phyloP scores from a whole-genome alignment of 2,113 vertebrate genomes.

The Sterrhoptilus dennistouni region DNA sequence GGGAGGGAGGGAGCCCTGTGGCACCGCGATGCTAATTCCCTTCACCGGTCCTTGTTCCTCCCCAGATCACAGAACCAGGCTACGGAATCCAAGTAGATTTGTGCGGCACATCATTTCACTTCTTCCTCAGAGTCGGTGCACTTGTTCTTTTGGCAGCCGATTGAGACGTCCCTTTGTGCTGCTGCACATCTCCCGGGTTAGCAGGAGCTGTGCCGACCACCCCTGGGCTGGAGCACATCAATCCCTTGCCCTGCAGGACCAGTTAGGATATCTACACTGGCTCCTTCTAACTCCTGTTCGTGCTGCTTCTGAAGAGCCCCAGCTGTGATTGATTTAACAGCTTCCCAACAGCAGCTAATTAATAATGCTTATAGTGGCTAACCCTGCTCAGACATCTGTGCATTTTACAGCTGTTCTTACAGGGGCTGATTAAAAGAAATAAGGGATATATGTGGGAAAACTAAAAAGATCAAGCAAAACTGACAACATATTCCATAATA shows the following conservation, averaged over 20 bases:
- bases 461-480: not conserved
- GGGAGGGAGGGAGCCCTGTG: not conserved
- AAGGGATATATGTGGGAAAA: not conserved
- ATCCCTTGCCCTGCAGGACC: not conserved
- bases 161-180: not conserved
- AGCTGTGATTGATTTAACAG: not conserved
- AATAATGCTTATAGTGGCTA: not conserved
- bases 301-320: not conserved
- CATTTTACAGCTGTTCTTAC: not conserved
- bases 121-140: not conserved
- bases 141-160: not conserved
- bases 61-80: not conserved
- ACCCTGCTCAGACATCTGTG: not conserved
- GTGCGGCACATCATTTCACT: not conserved
- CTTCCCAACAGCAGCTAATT: not conserved
- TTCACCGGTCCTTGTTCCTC: not conserved
- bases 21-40: not conserved
- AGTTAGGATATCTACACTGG: accelerated
- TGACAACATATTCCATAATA: not conserved
- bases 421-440: not conserved
- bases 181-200: not conserved
- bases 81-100: not conserved
- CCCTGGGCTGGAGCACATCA: not conserved
- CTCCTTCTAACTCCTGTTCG: not conserved
- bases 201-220: not conserved